Conservation (phyloP, 2,797 vertebrate genomes). For the Antennarius maculatus region DNA sequence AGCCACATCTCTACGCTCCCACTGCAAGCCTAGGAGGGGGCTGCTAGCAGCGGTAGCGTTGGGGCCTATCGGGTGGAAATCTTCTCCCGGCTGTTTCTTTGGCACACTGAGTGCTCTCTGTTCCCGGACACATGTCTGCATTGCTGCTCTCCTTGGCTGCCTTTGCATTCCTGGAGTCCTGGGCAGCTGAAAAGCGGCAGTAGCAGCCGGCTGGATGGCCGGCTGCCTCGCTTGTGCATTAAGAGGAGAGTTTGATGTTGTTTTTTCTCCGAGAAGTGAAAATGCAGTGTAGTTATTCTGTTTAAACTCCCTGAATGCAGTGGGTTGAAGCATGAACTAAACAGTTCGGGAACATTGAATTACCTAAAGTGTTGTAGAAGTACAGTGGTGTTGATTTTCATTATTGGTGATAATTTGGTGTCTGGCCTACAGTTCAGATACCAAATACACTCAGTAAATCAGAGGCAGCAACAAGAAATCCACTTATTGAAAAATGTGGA, state of each 20-base stretch:
- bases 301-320: slow-evolving; percentile 22
- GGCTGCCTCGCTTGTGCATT: slow-evolving; percentile 59
- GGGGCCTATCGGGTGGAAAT: slow-evolving; percentile 75
- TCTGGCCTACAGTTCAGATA: background rate
- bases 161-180: slow-evolving; percentile 75
- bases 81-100: slow-evolving; percentile 76
- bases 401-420: background rate
- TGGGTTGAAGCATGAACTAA: background rate
- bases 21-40: slow-evolving; percentile 55
- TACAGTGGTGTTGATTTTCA: background rate
- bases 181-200: slow-evolving; percentile 77
- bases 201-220: slow-evolving; percentile 70
- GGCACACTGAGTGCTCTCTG: slow-evolving; percentile 77
- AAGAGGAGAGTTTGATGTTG: slow-evolving; percentile 54
- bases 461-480: background rate
- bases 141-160: slow-evolving; percentile 70
- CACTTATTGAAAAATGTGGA: background rate
- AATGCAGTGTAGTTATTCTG: slow-evolving; percentile 26
- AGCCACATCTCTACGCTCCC: slow-evolving; percentile 64
- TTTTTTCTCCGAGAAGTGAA: slow-evolving; percentile 33
- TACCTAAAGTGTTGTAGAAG: background rate
- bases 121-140: slow-evolving; percentile 73
- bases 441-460: background rate
- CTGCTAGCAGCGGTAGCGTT: slow-evolving; percentile 62
- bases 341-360: background rate